Conservation (phyloP, 2,888 invertebrate genomes). For the Chironomus riparius region DNA sequence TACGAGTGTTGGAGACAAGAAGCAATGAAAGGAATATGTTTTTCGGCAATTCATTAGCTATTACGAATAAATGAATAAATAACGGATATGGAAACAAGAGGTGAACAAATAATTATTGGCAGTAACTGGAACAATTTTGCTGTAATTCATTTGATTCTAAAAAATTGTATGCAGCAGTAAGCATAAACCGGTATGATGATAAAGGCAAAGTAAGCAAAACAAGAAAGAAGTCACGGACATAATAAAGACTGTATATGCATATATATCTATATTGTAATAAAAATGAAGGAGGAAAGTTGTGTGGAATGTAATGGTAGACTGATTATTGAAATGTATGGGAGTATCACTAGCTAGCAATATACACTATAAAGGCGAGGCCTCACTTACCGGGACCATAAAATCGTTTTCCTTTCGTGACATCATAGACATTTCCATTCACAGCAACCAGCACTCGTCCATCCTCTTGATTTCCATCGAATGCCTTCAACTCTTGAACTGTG, state of each 20-base stretch:
- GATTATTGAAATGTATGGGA: neutral
- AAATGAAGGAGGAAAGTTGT: neutral
- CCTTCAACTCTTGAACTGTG: conserved; percentile 74
- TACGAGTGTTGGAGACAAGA: no score
- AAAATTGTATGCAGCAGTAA: neutral
- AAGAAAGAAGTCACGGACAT: neutral
- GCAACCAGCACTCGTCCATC: conserved; percentile 87
- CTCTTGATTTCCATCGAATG: conserved; percentile 75
- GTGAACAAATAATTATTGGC: no score
- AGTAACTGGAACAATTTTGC: no score
- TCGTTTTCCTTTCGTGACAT: conserved; percentile 79
- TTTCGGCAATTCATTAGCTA: no score
- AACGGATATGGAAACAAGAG: no score
- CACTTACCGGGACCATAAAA: conserved; percentile 88
- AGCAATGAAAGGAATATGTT: no score
- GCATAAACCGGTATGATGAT: neutral
- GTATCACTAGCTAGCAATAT: neutral
- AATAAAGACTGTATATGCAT: no score
- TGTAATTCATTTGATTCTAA: neutral
- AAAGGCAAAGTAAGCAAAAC: neutral
- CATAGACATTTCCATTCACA: conserved; percentile 91
- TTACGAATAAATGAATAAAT: no score
- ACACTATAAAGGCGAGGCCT: neutral
- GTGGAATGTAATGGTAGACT: neutral
- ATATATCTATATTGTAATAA: neutral